These are phyloP conservation scores for Liparis tanakae DNA, from an alignment of 2,797 vertebrate genomes.

Conservation along the genomic window DNA sequence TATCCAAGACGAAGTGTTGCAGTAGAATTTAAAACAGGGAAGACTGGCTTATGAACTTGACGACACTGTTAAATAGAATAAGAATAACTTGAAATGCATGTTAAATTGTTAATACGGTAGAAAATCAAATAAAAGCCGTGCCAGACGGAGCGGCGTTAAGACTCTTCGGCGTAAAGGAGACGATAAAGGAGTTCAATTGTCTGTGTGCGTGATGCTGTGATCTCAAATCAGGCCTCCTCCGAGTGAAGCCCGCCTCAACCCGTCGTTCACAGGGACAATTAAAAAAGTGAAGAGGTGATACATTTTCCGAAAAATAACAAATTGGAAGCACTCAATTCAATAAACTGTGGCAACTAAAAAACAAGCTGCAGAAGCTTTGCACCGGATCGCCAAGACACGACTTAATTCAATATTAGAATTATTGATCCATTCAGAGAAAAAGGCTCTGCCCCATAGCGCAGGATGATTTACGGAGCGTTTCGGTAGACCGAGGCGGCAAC, in stretches of 20 bases:
- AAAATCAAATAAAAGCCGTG: too few relatives aligned
- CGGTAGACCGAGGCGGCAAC: conserved; percentile 38
- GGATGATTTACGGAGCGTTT: conserved; percentile 54
- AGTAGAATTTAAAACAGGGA: too few relatives aligned
- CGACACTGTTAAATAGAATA: too few relatives aligned
- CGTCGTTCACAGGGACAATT: conserved; percentile 43
- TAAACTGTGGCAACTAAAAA: not conserved
- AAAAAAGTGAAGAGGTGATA: conserved; percentile 39
- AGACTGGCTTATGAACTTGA: too few relatives aligned
- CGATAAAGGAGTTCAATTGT: not conserved
- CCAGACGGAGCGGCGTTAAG: too few relatives aligned
- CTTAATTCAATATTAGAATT: conserved; percentile 31
- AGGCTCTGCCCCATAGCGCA: not conserved
- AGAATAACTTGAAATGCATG: too few relatives aligned
- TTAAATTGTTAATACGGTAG: too few relatives aligned
- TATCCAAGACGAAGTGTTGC: too few relatives aligned
- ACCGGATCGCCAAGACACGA: not conserved
- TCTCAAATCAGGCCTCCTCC: conserved; percentile 28
- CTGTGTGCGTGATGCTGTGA: conserved; percentile 3
- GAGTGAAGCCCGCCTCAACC: conserved; percentile 23
- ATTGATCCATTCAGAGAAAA: conserved; percentile 36
- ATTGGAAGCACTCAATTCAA: not conserved
- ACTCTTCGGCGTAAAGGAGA: too few relatives aligned
- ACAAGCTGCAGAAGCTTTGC: not conserved
- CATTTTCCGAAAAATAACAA: conserved; percentile 31